phyloP scores from a whole-genome alignment of 2,888 invertebrate genomes.

The Synergus laeviventris region DNA sequence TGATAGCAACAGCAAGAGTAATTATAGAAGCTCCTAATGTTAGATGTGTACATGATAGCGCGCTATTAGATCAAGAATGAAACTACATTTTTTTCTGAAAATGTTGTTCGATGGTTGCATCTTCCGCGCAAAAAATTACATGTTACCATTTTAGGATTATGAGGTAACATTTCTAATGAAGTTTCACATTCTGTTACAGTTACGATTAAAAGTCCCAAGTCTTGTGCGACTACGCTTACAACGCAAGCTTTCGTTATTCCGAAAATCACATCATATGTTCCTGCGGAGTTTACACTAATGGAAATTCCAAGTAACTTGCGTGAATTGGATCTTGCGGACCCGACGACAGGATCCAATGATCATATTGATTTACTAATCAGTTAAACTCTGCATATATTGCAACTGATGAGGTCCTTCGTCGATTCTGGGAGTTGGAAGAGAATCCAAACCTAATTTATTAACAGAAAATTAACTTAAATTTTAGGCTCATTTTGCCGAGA shows the following conservation, averaged over 20 bases:
- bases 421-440: no score
- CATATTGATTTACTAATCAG: slow-evolving; percentile 30
- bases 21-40: background rate
- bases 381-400: background rate
- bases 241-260: slow-evolving; percentile 20
- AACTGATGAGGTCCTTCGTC: no score
- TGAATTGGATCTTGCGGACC: slow-evolving; percentile 20
- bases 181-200: background rate
- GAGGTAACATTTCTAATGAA: background rate
- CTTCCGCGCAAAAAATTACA: slow-evolving; percentile 26
- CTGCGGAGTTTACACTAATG: background rate
- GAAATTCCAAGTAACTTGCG: slow-evolving; percentile 9
- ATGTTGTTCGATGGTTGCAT: slow-evolving; percentile 29
- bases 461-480: no score
- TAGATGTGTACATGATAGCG: no score
- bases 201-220: background rate
- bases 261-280: slow-evolving; percentile 23
- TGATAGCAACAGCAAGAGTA: slow-evolving; percentile 37
- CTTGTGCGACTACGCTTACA: background rate
- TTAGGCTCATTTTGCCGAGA: no score
- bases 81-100: slow-evolving; percentile 39
- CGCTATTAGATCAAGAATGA: slow-evolving; percentile 1
- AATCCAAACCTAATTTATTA: no score
- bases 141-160: slow-evolving; percentile 23
- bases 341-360: background rate